Percentiles rank a stretch among this genome's conserved stretches.
Conservation (phyloP, 2,113 vertebrate genomes). For the Melanostigma gelatinosum region DNA sequence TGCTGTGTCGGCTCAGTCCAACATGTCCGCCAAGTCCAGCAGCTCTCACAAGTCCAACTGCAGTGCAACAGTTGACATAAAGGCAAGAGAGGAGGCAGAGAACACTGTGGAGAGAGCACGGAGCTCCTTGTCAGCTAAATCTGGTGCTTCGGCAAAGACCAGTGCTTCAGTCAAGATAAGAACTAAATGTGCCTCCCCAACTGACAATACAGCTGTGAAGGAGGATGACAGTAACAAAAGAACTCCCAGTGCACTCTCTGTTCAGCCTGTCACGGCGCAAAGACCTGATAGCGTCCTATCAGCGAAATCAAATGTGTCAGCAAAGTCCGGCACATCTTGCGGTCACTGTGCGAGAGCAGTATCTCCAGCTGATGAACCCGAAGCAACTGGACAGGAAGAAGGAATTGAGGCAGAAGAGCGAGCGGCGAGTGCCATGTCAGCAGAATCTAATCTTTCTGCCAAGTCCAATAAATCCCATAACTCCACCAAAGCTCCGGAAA, state of each 20-base stretch:
- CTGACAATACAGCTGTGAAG: constrained; percentile 27
- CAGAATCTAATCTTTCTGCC: constrained; percentile 58
- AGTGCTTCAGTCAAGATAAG: constrained; percentile 34
- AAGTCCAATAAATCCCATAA: constrained; percentile 58
- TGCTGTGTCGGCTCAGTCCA: constrained; percentile 41
- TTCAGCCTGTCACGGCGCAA: constrained; percentile 29
- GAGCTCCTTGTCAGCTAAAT: constrained; percentile 64
- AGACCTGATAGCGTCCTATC: constrained; percentile 51
- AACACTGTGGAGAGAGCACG: constrained; percentile 30
- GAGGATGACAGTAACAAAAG: constrained; percentile 30
- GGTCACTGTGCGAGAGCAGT: constrained; percentile 17
- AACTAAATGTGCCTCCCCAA: constrained; percentile 4
- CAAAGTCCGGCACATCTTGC: constrained; percentile 41
- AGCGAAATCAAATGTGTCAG: constrained; percentile 47
- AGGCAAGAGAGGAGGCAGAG: constrained; percentile 29
- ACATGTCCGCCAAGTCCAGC: constrained; percentile 44
- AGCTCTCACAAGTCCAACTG: constrained; percentile 53
- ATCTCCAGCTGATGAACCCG: constrained; percentile 21
- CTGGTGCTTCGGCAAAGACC: constrained; percentile 37
- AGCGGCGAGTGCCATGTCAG: constrained; percentile 51
- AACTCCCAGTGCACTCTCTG: constrained; percentile 45
- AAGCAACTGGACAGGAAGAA: constrained; percentile 12
- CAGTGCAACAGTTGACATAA: constrained; percentile 1
- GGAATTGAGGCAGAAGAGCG: constrained; percentile 39
- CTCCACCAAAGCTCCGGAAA: constrained; percentile 44